Percentiles rank a stretch among this genome's conserved stretches.
phyloP scores from a whole-genome alignment of 1,140 invertebrate genomes.

The Rhagoletis zephyria region DNA sequence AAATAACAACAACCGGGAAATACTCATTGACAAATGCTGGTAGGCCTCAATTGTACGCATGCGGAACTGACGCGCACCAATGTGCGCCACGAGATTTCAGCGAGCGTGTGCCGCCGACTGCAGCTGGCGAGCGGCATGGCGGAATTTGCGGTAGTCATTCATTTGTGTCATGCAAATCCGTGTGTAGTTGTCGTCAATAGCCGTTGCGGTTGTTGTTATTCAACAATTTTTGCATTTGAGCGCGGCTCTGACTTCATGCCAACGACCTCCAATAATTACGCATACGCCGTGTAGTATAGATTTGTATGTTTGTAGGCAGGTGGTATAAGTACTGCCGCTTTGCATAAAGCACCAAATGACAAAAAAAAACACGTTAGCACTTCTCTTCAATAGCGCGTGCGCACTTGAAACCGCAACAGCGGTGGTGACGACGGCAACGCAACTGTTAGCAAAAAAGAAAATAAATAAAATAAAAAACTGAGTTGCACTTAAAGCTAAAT shows the following conservation, averaged over 20 bases:
- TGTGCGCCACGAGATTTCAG: neutral
- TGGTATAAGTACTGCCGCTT: neutral
- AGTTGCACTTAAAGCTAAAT: slow-evolving; percentile 35
- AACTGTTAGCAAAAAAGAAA: neutral
- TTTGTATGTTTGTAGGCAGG: neutral
- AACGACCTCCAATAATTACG: slow-evolving; percentile 50
- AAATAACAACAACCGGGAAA: neutral
- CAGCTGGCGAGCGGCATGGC: neutral
- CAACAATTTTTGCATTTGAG: slow-evolving; percentile 23
- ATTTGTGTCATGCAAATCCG: neutral
- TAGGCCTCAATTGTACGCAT: slow-evolving; percentile 29
- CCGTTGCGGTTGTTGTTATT: slow-evolving; percentile 16
- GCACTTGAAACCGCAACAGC: slow-evolving; percentile 29
- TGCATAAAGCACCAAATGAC: neutral
- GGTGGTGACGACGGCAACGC: neutral
- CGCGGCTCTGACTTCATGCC: slow-evolving; percentile 24
- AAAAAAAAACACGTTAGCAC: slow-evolving; percentile 9
- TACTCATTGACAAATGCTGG: slow-evolving; percentile 38
- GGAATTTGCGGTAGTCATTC: slow-evolving; percentile 30
- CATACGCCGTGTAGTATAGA: slow-evolving; percentile 26
- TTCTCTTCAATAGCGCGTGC: slow-evolving; percentile 5
- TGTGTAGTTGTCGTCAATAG: slow-evolving; percentile 34
- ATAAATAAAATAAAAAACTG: neutral
- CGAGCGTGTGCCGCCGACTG: neutral
- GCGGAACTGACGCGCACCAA: slow-evolving; percentile 34